Conservation (phyloP, 2,113 vertebrate species). For the Bubo blakistoni region DNA sequence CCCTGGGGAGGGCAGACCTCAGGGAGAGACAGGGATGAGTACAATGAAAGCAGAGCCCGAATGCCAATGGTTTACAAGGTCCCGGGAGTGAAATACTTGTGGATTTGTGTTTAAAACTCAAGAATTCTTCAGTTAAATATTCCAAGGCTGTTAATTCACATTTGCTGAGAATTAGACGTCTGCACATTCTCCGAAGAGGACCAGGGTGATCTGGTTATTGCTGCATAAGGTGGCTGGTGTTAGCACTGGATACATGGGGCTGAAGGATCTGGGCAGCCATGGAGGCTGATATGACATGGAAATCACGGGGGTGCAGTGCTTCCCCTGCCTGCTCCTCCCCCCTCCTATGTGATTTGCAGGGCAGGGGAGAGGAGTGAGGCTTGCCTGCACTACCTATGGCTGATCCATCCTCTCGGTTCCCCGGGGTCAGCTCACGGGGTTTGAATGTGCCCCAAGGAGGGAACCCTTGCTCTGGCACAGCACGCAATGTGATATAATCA, state of each 20-base stretch:
- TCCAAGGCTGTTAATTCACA: not conserved
- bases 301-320: not conserved
- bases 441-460: not conserved
- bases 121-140: not conserved
- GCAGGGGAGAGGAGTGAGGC: not conserved
- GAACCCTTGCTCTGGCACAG: not conserved
- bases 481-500: not conserved
- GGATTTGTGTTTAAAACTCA: not conserved
- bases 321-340: not conserved
- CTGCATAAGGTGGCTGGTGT: not conserved
- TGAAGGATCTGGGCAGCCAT: not conserved
- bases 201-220: not conserved
- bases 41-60: fast-evolving
- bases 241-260: fast-evolving
- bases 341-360: no score
- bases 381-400: fast-evolving
- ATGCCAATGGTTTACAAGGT: not conserved
- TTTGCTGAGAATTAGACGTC: not conserved
- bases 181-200: not conserved
- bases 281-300: fast-evolving
- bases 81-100: not conserved
- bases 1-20: not conserved
- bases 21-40: not conserved
- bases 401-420: not conserved
- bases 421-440: fast-evolving